Evolutionary conservation across 2,797 vertebrate species (phyloP), one percentile per base, ranked within the genome.

Genomic region (Microctenopoma lineatum): DNA sequence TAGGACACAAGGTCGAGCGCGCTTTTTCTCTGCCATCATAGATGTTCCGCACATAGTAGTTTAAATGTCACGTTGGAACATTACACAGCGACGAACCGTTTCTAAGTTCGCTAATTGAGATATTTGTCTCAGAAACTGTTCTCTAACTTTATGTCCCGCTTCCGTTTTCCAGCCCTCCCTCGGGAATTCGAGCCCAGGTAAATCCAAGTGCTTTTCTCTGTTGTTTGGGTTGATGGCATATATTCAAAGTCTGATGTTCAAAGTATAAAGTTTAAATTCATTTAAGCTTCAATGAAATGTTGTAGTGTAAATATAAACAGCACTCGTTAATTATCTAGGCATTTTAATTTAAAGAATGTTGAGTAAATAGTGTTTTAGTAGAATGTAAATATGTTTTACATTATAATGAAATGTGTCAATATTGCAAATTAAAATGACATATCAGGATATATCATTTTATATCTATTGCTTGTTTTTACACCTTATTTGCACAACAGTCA

Each of bases 171-270:
- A 98, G 97, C 95, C 97, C 95, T 98, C 97, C 93, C 88, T 98
- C 94, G 97, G 96, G 91, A 98, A 96, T 93, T 95, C 96, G 91
- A 99, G 97, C 94, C 97, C 97, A 98, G 98, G 98, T 98, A 95
- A 86, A 66, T 15, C 27, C 50, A 67, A 76, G 66, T 5, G 7
- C 39, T 2, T 4, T 6, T 58, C 52, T 44, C 21, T 64, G 26
- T 44, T 38, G 11, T 41, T 42, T 56, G 15, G 21, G 3, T 75
- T 13, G 25, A 58, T 46, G n/a, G 7, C 2, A 10, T 4, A 6
- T 0, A 0, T 34, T 58, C 62, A 9, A 59, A 36, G 10, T 16
- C 2, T 5, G 0, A 21, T 51, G 29, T 46, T 18, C 32, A 61
- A 26, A 46, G 0, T 0, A 5, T 26, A 13, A 9, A 16, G 1